Percentiles rank a stretch among this genome's conserved stretches.
phyloP scores from a whole-genome alignment of 2,113 vertebrate species.

The Neodontobutis hainanensis region DNA sequence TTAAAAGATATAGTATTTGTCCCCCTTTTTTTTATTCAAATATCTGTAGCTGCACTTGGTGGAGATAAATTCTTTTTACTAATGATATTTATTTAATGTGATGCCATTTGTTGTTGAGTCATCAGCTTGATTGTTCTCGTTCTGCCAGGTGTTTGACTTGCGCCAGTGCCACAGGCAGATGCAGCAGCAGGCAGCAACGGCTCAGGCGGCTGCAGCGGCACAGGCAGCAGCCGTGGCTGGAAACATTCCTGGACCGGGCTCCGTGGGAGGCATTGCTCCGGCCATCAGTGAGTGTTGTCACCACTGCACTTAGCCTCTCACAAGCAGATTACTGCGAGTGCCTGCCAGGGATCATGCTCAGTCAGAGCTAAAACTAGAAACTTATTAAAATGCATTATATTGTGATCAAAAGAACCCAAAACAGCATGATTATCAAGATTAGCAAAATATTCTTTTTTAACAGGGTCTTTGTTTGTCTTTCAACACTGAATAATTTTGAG shows the following conservation, averaged over 20 bases:
- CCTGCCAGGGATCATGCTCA: background rate
- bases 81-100: background rate
- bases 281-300: slow-evolving; percentile 90
- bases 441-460: too few species aligned
- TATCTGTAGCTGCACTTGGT: too few species aligned
- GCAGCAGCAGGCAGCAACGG: slow-evolving; percentile 97
- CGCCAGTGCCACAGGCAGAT: slow-evolving; percentile 97
- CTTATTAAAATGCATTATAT: too few species aligned
- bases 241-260: slow-evolving; percentile 95
- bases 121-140: slow-evolving; percentile 4
- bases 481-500: too few species aligned
- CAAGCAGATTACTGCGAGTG: slow-evolving; percentile 29
- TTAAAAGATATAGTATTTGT: too few species aligned
- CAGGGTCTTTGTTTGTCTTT: too few species aligned
- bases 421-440: too few species aligned
- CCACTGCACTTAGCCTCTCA: slow-evolving; percentile 14
- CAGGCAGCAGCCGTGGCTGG: slow-evolving; percentile 94
- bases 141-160: slow-evolving; percentile 91
- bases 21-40: too few species aligned
- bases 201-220: slow-evolving; percentile 92
- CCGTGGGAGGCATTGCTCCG: slow-evolving; percentile 95
- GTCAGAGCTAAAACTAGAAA: too few species aligned
- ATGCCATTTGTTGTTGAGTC: background rate
- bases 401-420: too few species aligned
- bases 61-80: background rate